Percentiles rank a stretch among this genome's conserved stretches.
Conservation (phyloP, 2,888 invertebrate species). For the Drosophila kanekoi region DNA sequence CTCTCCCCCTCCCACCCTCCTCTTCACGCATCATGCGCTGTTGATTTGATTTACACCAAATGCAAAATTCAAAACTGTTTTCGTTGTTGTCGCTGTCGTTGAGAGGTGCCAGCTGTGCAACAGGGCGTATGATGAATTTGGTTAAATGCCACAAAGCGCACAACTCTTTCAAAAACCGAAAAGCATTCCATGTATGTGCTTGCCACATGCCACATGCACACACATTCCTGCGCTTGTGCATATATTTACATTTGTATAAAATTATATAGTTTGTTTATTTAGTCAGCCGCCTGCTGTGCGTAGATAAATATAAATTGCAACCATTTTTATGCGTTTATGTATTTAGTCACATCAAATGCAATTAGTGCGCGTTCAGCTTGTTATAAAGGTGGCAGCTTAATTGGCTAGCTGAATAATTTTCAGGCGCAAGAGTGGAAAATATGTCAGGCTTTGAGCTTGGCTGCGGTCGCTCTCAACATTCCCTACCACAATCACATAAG, state of each 20-base stretch:
- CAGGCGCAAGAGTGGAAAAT: neutral
- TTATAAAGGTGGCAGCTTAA: constrained; percentile 29
- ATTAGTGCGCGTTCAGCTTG: constrained; percentile 39
- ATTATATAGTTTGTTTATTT: constrained; percentile 41
- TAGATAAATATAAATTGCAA: constrained; percentile 46
- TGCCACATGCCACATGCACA: neutral
- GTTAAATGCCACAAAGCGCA: constrained; percentile 46
- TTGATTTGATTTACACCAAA: constrained; percentile 46
- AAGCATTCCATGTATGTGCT: neutral
- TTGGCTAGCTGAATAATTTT: constrained; percentile 15
- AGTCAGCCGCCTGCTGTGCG: constrained; percentile 35
- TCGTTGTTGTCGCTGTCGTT: constrained; percentile 17
- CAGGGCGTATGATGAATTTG: constrained; percentile 68
- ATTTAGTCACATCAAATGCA: constrained; percentile 49
- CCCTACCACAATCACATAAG: too few relatives aligned
- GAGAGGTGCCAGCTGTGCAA: constrained; percentile 47
- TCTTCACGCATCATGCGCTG: constrained; percentile 7
- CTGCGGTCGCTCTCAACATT: too few relatives aligned
- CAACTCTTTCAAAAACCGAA: constrained; percentile 27
- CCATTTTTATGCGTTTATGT: constrained; percentile 37
- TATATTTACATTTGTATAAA: constrained; percentile 4
- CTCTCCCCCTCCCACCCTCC: neutral
- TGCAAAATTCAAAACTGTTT: constrained; percentile 38
- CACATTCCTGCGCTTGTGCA: neutral
- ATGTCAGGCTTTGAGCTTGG: neutral